Percentiles rank a stretch among this genome's conserved stretches.
Evolutionary conservation across 1,140 invertebrate genomes (phyloP).

Genomic region (Drosophila orosa): DNA sequence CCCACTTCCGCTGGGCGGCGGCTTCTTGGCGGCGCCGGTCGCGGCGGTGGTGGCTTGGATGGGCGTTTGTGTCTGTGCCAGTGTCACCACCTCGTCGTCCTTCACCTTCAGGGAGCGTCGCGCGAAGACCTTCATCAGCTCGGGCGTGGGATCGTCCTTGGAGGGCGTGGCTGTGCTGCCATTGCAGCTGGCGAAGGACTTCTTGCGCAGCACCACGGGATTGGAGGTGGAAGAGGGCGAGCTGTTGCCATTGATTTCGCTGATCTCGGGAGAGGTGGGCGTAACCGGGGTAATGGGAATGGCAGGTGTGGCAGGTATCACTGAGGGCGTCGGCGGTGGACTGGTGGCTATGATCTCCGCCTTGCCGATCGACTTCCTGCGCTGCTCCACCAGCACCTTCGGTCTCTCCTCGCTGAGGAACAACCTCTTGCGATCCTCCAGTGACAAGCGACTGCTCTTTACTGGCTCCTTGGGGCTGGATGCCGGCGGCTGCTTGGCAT

Average conservation of each 20-base stretch:
- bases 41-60: constrained; percentile 58
- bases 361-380: constrained; percentile 67
- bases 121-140: constrained; percentile 92
- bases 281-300: constrained; percentile 19
- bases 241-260: constrained; percentile 33
- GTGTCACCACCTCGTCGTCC: constrained; percentile 87
- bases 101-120: constrained; percentile 90
- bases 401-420: constrained; percentile 70
- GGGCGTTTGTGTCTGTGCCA: constrained; percentile 26
- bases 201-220: constrained; percentile 85
- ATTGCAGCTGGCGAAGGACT: constrained; percentile 83
- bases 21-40: constrained; percentile 63
- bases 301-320: constrained; percentile 26
- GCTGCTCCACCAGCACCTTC: constrained; percentile 62
- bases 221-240: constrained; percentile 32
- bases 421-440: constrained; percentile 75
- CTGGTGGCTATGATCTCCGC: constrained; percentile 13
- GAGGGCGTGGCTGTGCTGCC: constrained; percentile 28
- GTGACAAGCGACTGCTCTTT: constrained; percentile 58
- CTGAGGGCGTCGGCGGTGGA: constrained; percentile 13
- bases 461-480: constrained; percentile 14
- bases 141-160: constrained; percentile 88
- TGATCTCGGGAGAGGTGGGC: constrained; percentile 23
- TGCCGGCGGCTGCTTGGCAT: background rate
- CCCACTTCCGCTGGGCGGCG: constrained; percentile 35